These are phyloP conservation scores for Danaus plexippus DNA, from an alignment of 1,140 invertebrate genomes.

Conservation along the genomic window DNA sequence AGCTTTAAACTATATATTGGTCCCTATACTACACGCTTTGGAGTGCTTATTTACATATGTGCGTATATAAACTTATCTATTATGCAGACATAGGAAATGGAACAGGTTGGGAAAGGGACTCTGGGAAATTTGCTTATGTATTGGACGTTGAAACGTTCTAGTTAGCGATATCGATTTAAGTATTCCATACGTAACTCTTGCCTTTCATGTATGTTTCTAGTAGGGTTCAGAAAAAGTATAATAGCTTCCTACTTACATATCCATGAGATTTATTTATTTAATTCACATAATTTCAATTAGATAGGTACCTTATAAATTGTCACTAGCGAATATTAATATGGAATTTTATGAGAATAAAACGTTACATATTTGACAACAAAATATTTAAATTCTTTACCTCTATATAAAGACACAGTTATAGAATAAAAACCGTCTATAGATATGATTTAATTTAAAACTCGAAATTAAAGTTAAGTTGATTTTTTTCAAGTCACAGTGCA, in stretches of 20 bases:
- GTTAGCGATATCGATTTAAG: constrained; percentile 34
- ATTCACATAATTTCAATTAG: constrained; percentile 25
- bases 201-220: too few species aligned
- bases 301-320: constrained; percentile 30
- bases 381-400: too few species aligned
- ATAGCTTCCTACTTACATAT: too few species aligned
- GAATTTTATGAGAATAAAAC: too few species aligned
- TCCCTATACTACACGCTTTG: constrained; percentile 44
- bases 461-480: too few species aligned
- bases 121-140: constrained; percentile 50
- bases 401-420: too few species aligned
- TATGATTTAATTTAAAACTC: too few species aligned
- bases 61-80: constrained; percentile 62
- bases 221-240: too few species aligned
- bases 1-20: constrained; percentile 68
- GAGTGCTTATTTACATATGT: constrained; percentile 65
- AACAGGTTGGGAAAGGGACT: constrained; percentile 47
- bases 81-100: constrained; percentile 63
- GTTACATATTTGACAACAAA: too few species aligned
- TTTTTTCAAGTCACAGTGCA: too few species aligned
- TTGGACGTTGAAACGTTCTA: constrained; percentile 36
- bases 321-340: too few species aligned
- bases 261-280: constrained; percentile 18
- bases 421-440: too few species aligned
- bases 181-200: constrained; percentile 8